Percentiles rank a stretch among this genome's conserved stretches.
These are phyloP conservation scores for Sebastes cheni DNA, from an alignment of 2,797 vertebrate genomes.

Conservation along the genomic window DNA sequence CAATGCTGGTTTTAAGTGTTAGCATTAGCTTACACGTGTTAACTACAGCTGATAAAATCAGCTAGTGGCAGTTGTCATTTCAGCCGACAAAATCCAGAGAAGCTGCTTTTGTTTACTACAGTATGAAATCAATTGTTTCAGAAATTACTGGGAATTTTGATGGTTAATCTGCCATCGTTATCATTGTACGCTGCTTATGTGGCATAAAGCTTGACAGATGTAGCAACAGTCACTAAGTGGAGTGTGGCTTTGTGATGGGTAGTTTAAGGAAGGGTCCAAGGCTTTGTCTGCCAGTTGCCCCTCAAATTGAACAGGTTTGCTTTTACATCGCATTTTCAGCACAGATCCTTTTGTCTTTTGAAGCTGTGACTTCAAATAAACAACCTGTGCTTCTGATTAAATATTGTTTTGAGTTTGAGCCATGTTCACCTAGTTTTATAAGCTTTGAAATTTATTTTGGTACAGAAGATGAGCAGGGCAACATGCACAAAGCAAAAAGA, in stretches of 20 bases:
- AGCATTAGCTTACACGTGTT: neutral
- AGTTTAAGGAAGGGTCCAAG: neutral
- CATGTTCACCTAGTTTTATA: constrained; percentile 26
- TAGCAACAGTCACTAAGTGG: neutral
- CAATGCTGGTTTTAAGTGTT: neutral
- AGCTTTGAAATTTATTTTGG: constrained; percentile 28
- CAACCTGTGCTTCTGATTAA: constrained; percentile 30
- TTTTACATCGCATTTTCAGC: neutral
- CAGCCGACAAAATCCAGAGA: neutral
- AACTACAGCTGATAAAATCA: neutral
- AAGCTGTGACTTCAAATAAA: constrained; percentile 1
- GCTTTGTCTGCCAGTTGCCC: neutral
- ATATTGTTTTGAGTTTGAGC: constrained; percentile 21
- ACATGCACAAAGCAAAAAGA: constrained; percentile 12
- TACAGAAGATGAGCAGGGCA: neutral
- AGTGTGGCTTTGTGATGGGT: neutral
- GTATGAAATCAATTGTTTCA: neutral
- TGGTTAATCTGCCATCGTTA: neutral
- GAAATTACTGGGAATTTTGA: neutral
- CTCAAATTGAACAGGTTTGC: neutral
- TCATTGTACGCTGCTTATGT: neutral
- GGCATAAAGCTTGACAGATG: neutral
- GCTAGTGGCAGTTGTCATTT: neutral
- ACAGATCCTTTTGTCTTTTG: constrained; percentile 1
- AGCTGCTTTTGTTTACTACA: neutral